Conservation (phyloP, 2,113 vertebrate genomes). For the Caranx melampygus region DNA sequence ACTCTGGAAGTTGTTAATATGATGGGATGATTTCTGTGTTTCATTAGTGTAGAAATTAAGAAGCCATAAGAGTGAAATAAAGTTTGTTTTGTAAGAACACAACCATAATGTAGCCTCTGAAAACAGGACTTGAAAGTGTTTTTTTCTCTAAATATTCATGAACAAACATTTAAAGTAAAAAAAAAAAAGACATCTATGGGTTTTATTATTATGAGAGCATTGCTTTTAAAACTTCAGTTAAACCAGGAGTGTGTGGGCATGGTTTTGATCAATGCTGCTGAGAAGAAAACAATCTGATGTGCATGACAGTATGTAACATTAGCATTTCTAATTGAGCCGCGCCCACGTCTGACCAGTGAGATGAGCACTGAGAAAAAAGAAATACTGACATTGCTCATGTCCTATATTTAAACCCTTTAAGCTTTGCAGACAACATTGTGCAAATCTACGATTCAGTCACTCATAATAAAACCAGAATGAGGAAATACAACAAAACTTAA, state of each 20-base stretch:
- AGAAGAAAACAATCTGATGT: background rate
- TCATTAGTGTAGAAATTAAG: background rate
- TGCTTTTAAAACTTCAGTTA: background rate
- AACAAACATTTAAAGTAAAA: background rate
- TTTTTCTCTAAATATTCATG: conserved; percentile 6
- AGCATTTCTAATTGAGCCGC: background rate
- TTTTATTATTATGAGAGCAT: background rate
- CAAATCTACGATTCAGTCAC: background rate
- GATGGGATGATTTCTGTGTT: background rate
- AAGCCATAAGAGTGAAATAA: background rate
- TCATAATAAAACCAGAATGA: background rate
- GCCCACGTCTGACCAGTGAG: background rate
- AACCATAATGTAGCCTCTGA: background rate
- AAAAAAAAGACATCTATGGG: background rate
- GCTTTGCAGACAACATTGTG: background rate
- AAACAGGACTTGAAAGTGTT: background rate
- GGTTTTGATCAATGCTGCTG: background rate
- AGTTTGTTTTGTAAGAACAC: background rate
- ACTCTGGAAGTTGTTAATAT: conserved; percentile 3
- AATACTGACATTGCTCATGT: background rate
- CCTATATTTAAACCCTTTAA: background rate
- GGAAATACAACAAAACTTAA: background rate
- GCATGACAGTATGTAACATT: background rate
- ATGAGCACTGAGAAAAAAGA: background rate
- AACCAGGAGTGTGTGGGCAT: background rate